A percentile compares a stretch with the other conserved stretches of the same genome.
Evolutionary conservation across 1,140 invertebrate genomes (phyloP).

Genomic region (Drosophila pallidifrons): DNA sequence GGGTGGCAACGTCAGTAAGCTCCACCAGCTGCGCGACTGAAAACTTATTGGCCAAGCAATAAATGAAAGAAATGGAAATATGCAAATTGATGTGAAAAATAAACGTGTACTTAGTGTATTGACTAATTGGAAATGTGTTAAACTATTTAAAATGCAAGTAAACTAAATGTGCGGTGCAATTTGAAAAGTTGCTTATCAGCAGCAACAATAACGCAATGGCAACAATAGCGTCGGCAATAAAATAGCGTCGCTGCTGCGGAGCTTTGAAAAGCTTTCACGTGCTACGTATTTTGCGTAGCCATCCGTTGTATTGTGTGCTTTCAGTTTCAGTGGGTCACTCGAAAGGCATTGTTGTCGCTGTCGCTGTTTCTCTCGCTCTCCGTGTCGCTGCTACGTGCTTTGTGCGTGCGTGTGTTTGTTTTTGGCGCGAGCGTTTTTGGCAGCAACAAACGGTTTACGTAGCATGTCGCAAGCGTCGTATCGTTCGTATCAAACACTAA

Average conservation of each 20-base stretch:
- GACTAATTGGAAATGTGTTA: not conserved
- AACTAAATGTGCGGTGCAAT: not conserved
- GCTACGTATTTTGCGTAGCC: not conserved
- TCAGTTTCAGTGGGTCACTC: constrained; percentile 64
- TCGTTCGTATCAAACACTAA: constrained; percentile 33
- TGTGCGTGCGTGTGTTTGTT: constrained; percentile 34
- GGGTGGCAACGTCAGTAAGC: constrained; percentile 18
- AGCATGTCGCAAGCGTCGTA: constrained; percentile 50
- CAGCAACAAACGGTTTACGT: constrained; percentile 48
- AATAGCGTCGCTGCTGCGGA: constrained; percentile 6
- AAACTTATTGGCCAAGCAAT: constrained; percentile 9
- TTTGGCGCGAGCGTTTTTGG: constrained; percentile 66
- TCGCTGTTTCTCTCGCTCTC: constrained; percentile 9
- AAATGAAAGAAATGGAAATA: constrained; percentile 4
- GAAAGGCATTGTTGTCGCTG: constrained; percentile 22
- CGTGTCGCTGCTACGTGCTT: constrained; percentile 17
- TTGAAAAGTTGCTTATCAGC: constrained; percentile 1
- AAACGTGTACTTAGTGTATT: not conserved
- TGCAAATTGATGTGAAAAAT: not conserved
- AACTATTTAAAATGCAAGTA: constrained; percentile 6
- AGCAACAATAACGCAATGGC: not conserved
- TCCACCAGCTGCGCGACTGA: constrained; percentile 15
- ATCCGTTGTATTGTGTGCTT: constrained; percentile 12
- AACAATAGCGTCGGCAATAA: constrained; percentile 20
- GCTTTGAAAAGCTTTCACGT: constrained; percentile 29